A percentile compares a stretch with the other conserved stretches of the same genome.
phyloP scores from a whole-genome alignment of 2,113 vertebrate species.

The Agelaius phoeniceus region DNA sequence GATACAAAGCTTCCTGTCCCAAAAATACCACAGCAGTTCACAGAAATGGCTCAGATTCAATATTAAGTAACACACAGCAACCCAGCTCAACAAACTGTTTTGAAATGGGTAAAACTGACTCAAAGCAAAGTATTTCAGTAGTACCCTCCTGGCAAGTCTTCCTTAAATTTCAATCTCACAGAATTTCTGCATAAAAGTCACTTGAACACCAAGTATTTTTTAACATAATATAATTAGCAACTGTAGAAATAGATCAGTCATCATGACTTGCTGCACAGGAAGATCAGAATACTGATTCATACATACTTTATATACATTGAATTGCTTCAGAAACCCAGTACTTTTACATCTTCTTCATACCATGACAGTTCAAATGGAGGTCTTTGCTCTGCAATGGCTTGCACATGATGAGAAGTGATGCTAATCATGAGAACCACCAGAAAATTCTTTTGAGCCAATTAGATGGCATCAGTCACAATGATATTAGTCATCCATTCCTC shows the following conservation, averaged over 20 bases:
- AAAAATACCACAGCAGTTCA: background rate
- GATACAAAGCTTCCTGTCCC: background rate
- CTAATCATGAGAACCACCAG: slow-evolving; percentile 43
- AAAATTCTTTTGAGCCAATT: slow-evolving; percentile 4
- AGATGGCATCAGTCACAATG: slow-evolving; percentile 59
- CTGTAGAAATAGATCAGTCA: slow-evolving; percentile 59
- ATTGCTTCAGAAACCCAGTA: background rate
- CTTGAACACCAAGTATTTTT: slow-evolving; percentile 40
- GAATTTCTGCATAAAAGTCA: slow-evolving; percentile 34
- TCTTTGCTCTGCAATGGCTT: background rate
- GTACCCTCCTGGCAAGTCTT: background rate
- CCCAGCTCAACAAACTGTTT: slow-evolving; percentile 9
- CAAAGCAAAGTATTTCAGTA: slow-evolving; percentile 38
- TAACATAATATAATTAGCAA: slow-evolving; percentile 59
- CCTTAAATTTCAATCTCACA: background rate
- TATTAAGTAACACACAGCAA: background rate
- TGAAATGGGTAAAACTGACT: slow-evolving; percentile 13
- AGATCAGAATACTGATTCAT: slow-evolving; percentile 62
- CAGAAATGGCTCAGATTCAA: background rate
- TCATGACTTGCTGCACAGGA: slow-evolving; percentile 46
- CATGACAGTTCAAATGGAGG: background rate
- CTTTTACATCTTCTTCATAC: slow-evolving; percentile 12
- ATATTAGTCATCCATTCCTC: slow-evolving; percentile 58
- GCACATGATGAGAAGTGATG: slow-evolving; percentile 62
- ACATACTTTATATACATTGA: slow-evolving; percentile 18